These are phyloP conservation scores for Lasioglossum malachurum DNA, from an alignment of 2,888 invertebrate genomes.

Conservation along the genomic window DNA sequence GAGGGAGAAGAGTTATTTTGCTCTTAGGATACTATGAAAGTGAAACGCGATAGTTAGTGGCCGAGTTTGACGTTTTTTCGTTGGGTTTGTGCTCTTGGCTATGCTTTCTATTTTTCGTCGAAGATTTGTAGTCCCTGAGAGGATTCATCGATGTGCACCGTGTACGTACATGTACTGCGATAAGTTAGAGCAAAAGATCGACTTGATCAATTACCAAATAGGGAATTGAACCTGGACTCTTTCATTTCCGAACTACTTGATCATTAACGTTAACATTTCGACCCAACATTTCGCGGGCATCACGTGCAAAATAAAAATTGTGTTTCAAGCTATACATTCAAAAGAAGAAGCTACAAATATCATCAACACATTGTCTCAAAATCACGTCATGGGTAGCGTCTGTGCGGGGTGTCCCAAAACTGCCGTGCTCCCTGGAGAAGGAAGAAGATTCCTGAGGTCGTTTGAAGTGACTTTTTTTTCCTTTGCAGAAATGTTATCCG, in stretches of 20 bases:
- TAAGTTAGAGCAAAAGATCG: not conserved
- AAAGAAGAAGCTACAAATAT: too few species aligned
- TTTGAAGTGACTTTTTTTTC: too few species aligned
- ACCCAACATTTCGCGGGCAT: not conserved
- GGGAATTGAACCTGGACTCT: not conserved
- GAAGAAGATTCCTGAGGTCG: too few species aligned
- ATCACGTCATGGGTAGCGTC: too few species aligned
- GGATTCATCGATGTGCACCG: not conserved
- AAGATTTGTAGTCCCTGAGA: constrained; percentile 2
- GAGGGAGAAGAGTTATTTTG: not conserved
- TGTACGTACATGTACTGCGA: not conserved
- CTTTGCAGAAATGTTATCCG: too few species aligned
- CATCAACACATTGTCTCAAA: too few species aligned
- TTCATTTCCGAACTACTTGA: not conserved
- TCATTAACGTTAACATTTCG: not conserved
- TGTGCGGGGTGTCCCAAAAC: too few species aligned
- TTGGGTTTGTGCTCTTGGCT: not conserved
- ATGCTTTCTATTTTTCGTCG: not conserved
- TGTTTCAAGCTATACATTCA: too few species aligned
- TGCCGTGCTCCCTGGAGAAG: too few species aligned
- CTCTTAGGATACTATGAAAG: not conserved
- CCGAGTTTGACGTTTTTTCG: not conserved
- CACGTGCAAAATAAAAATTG: too few species aligned
- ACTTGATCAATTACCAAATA: not conserved
- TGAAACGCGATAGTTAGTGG: not conserved